These are phyloP conservation scores for Enteromius paludinosus DNA, from an alignment of 2,797 vertebrate species.

Conservation along the genomic window DNA sequence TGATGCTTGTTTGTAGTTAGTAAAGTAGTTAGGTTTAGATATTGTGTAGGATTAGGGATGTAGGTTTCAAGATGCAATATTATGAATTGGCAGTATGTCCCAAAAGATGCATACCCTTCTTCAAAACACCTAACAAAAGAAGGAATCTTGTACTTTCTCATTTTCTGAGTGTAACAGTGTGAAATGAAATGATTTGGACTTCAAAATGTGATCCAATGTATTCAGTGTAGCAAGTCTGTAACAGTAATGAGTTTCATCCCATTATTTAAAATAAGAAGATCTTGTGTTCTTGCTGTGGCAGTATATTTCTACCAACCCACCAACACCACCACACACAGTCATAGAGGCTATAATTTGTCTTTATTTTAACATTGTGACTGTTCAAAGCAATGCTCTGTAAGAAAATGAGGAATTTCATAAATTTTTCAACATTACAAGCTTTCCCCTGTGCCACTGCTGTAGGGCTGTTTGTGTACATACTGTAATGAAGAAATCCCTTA, in stretches of 20 bases:
- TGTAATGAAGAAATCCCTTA: constrained; percentile 44
- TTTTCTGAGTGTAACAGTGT: background rate
- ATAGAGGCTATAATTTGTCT: constrained; percentile 26
- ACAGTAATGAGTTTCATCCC: background rate
- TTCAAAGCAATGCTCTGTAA: background rate
- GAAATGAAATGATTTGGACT: background rate
- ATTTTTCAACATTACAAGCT: constrained; percentile 7
- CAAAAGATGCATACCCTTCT: background rate
- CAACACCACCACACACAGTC: background rate
- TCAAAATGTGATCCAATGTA: background rate
- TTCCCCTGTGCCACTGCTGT: constrained; percentile 8
- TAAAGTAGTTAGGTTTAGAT: too few species aligned
- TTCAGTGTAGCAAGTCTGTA: background rate
- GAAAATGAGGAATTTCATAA: constrained; percentile 2
- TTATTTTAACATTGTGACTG: constrained; percentile 26
- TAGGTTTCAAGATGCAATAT: background rate
- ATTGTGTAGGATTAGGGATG: too few species aligned
- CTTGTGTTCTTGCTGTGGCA: background rate
- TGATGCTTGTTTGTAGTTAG: too few species aligned
- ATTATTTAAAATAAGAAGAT: background rate
- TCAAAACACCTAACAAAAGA: background rate
- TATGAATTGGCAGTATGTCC: background rate
- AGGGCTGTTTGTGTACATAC: constrained; percentile 34
- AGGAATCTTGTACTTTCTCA: background rate
- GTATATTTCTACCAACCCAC: background rate